Conservation (phyloP, 1,140 invertebrate genomes). For the Euura lappo region DNA sequence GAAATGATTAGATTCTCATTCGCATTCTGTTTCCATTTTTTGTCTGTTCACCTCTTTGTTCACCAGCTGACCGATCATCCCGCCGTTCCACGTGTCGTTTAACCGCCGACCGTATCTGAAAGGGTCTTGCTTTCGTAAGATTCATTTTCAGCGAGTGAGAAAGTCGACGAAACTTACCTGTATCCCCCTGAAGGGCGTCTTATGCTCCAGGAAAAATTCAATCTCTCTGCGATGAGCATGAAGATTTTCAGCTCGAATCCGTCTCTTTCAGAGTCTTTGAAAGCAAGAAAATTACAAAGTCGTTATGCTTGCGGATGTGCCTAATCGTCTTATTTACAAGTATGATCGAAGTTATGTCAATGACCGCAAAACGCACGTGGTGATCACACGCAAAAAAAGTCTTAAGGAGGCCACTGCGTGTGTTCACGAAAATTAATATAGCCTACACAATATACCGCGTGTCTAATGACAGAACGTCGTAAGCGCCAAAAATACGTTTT, state of each 20-base stretch:
- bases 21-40: not conserved
- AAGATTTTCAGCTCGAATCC: constrained; percentile 43
- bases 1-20: not conserved
- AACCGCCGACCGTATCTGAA: constrained; percentile 38
- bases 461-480: too few relatives aligned
- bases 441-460: too few relatives aligned
- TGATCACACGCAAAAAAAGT: too few relatives aligned
- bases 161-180: constrained; percentile 23
- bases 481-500: too few relatives aligned
- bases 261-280: constrained; percentile 33
- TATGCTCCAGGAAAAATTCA: constrained; percentile 47
- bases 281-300: not conserved
- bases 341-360: too few relatives aligned
- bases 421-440: too few relatives aligned
- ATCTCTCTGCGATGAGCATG: constrained; percentile 35
- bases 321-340: too few relatives aligned
- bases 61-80: constrained; percentile 37
- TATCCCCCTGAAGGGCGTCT: constrained; percentile 31
- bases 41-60: constrained; percentile 28
- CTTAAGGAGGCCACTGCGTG: too few relatives aligned
- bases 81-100: constrained; percentile 38
- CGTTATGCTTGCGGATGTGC: too few relatives aligned
- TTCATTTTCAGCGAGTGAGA: not conserved
- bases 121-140: not conserved
- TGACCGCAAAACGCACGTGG: too few relatives aligned